Evolutionary conservation across 2,797 vertebrate species (phyloP).

Genomic region (Prionace glauca): DNA sequence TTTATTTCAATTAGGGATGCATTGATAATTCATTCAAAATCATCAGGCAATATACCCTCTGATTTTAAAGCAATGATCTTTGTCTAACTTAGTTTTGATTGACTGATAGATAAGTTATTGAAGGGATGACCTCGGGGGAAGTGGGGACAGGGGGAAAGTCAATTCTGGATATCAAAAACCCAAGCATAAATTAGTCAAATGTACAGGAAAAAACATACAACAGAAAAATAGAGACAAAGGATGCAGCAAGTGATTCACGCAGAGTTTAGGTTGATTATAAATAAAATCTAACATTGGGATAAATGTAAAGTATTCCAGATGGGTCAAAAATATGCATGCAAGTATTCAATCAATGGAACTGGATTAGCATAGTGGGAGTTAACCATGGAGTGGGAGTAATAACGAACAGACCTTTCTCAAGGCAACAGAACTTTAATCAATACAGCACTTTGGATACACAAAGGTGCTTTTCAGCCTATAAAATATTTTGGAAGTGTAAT

Average conservation of each 20-base stretch:
- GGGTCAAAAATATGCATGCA: not conserved
- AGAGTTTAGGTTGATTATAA: not conserved
- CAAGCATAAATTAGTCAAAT: not conserved
- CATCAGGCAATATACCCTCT: not conserved
- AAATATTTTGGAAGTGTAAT: not conserved
- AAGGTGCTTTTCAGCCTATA: not conserved
- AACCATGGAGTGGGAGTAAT: not conserved
- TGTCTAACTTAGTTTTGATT: not conserved
- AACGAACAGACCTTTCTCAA: not conserved
- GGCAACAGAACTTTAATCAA: not conserved
- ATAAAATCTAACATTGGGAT: not conserved
- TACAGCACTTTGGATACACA: not conserved
- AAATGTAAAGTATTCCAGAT: not conserved
- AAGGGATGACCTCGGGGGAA: not conserved
- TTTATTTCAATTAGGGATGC: conserved; percentile 7
- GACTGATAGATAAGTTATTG: not conserved
- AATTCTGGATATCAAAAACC: not conserved
- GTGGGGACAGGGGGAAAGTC: too few species aligned
- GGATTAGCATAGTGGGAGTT: not conserved
- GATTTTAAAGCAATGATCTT: not conserved
- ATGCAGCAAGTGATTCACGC: not conserved
- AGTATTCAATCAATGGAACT: not conserved
- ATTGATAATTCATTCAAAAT: not conserved
- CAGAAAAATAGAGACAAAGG: not conserved
- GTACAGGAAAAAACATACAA: not conserved